Percentiles rank a stretch among this genome's conserved stretches.
These are phyloP conservation scores for Botia almorhae DNA, from an alignment of 2,797 vertebrate species.

Conservation along the genomic window DNA sequence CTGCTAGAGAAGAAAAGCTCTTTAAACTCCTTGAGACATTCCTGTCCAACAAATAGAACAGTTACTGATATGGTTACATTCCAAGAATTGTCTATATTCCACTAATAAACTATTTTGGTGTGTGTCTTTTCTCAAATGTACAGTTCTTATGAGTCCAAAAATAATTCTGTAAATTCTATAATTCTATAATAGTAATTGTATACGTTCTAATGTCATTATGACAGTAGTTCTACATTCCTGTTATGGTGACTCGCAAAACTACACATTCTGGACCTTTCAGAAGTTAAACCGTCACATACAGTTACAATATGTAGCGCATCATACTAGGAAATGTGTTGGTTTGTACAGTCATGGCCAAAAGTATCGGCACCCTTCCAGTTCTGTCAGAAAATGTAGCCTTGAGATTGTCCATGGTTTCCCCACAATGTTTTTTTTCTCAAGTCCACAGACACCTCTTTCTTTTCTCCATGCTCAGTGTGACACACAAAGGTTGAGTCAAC, in stretches of 20 bases:
- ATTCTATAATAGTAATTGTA: too few relatives aligned
- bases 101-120: conserved; percentile 48
- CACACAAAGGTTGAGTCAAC: too few relatives aligned
- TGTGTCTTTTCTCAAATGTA: conserved; percentile 10
- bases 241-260: background rate
- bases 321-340: background rate
- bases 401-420: too few relatives aligned
- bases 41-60: conserved; percentile 50
- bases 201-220: background rate
- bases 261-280: background rate
- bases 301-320: background rate
- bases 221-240: background rate
- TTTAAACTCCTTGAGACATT: conserved; percentile 57
- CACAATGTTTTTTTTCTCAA: too few relatives aligned
- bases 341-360: too few relatives aligned
- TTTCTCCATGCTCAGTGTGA: too few relatives aligned
- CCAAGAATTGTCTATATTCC: conserved; percentile 40
- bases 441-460: too few relatives aligned
- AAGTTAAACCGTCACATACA: background rate
- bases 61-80: conserved; percentile 9
- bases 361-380: too few relatives aligned
- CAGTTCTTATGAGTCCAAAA: background rate
- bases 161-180: too few relatives aligned
- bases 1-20: conserved; percentile 47
- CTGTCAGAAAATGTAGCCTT: too few relatives aligned